These are phyloP conservation scores for Chamaetylas fuelleborni DNA, from an alignment of 2,113 vertebrate genomes.

Conservation along the genomic window DNA sequence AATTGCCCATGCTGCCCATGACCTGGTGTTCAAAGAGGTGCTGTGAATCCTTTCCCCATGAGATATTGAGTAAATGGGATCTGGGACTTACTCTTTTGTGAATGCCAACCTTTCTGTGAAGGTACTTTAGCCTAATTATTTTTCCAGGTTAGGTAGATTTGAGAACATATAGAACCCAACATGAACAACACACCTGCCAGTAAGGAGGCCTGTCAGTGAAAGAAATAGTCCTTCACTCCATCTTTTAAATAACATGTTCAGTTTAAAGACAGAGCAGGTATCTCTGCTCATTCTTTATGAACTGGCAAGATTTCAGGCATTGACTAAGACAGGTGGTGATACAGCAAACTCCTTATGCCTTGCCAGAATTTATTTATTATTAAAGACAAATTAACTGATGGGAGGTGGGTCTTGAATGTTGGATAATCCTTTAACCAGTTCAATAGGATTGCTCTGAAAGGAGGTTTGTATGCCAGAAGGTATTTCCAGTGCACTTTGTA, in stretches of 20 bases:
- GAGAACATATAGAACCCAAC: background rate
- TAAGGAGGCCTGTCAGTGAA: background rate
- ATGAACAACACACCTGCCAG: background rate
- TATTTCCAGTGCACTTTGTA: background rate
- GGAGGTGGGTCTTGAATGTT: background rate
- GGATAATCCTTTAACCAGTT: constrained; percentile 36
- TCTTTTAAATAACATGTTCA: background rate
- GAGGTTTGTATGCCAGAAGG: background rate
- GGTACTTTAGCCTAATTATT: background rate
- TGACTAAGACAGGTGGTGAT: constrained; percentile 10
- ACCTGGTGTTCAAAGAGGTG: background rate
- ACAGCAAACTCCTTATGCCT: constrained; percentile 1
- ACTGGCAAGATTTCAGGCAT: constrained; percentile 27
- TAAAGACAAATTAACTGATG: constrained; percentile 43
- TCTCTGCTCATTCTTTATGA: background rate
- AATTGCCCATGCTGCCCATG: fast-evolving
- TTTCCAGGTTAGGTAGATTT: background rate
- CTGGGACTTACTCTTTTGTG: background rate
- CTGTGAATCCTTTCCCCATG: background rate
- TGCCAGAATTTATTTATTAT: constrained; percentile 51
- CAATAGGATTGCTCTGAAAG: constrained; percentile 26
- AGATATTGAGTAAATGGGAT: background rate
- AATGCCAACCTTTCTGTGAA: background rate
- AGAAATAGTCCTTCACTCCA: background rate
- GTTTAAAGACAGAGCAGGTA: background rate